These are phyloP conservation scores for Tokudaia tokunoshimensis DNA, from an alignment of 2,797 vertebrate genomes.

Conservation along the genomic window DNA sequence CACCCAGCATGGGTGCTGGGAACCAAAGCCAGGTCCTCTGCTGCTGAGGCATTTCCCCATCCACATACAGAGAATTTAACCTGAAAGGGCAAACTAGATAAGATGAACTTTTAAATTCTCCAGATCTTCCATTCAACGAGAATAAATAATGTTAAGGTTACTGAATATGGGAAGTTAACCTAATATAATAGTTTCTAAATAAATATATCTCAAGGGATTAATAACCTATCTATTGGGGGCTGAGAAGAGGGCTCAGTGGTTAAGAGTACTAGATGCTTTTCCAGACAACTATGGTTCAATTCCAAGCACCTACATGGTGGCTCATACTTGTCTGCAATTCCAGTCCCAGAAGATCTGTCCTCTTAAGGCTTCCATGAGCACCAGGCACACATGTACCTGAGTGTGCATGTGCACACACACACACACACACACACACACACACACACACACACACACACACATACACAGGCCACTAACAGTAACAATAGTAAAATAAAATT, in stretches of 20 bases:
- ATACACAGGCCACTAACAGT: not conserved
- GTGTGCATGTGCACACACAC: no score
- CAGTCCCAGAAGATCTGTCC: not conserved
- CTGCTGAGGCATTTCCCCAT: not conserved
- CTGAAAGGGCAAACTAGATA: not conserved
- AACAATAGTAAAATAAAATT: not conserved
- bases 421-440: not conserved
- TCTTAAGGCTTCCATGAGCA: not conserved
- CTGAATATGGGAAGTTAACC: not conserved
- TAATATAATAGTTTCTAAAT: not conserved
- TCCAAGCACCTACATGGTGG: not conserved
- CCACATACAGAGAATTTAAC: not conserved
- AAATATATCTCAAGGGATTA: not conserved
- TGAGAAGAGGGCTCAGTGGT: not conserved
- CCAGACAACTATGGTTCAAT: not conserved
- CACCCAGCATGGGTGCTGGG: not conserved
- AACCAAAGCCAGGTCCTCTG: not conserved
- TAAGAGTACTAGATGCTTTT: not conserved
- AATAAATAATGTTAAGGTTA: constrained; percentile 35
- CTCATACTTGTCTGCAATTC: not conserved
- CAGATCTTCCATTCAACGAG: not conserved
- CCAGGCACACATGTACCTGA: no score
- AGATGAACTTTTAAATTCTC: not conserved
- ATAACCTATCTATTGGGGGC: not conserved
- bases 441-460: no score